These are phyloP conservation scores for Poecilia velifera DNA, from an alignment of 2,797 vertebrate species.

Conservation along the genomic window DNA sequence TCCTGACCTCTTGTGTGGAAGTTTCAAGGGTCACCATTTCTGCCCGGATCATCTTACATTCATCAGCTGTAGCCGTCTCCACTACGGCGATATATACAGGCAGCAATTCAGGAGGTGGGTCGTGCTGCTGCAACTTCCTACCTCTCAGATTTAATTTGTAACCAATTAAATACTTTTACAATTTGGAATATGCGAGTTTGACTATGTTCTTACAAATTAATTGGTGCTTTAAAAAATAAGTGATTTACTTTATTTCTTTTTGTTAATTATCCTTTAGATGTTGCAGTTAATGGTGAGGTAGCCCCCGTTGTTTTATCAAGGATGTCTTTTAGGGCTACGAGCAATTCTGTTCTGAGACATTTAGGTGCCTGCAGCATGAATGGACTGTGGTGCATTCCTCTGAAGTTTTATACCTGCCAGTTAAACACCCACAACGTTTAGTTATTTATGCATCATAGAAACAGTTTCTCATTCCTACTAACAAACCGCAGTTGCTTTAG, in stretches of 20 bases:
- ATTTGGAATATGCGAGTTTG: background rate
- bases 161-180: too few relatives aligned
- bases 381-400: too few relatives aligned
- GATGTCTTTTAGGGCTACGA: background rate
- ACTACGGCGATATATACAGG: background rate
- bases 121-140: background rate
- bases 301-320: background rate
- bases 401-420: too few relatives aligned
- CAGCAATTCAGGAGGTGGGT: constrained; percentile 22
- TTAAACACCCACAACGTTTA: too few relatives aligned
- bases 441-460: too few relatives aligned
- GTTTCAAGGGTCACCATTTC: constrained; percentile 10
- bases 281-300: too few relatives aligned
- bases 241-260: background rate
- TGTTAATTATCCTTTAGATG: background rate
- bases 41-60: constrained; percentile 4
- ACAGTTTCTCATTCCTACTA: too few relatives aligned
- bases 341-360: too few relatives aligned
- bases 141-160: background rate
- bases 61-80: background rate
- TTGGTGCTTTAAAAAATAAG: background rate
- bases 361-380: too few relatives aligned
- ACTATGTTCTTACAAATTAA: background rate
- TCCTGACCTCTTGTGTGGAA: constrained; percentile 22
- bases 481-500: too few relatives aligned